Percentiles rank a stretch among this genome's conserved stretches.
Conservation (phyloP, 2,797 vertebrate species). For the Gymnopithys bicolor region DNA sequence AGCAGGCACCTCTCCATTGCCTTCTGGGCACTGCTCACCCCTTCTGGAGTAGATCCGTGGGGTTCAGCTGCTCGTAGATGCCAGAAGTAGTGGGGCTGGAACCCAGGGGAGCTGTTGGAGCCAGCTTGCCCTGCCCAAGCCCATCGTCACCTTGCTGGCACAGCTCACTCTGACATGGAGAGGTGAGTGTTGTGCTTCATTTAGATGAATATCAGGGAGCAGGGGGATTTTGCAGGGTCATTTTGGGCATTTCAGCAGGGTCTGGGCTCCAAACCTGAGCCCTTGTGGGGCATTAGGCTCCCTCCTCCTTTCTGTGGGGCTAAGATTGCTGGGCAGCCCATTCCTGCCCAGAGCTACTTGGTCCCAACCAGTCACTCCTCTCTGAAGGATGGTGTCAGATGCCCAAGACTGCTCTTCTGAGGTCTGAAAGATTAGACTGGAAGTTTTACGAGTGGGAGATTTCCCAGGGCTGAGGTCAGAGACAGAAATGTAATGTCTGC, state of each 20-base stretch:
- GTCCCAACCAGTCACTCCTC: not conserved
- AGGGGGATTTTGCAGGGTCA: not conserved
- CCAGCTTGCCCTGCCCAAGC: not conserved
- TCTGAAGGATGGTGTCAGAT: slow-evolving; percentile 36
- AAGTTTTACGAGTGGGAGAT: slow-evolving; percentile 51
- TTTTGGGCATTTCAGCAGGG: not conserved
- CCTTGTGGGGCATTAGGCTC: not conserved
- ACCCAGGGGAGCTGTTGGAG: not conserved
- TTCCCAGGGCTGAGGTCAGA: slow-evolving; percentile 58
- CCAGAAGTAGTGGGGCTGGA: not conserved
- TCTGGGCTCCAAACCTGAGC: not conserved
- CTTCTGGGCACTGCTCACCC: not conserved
- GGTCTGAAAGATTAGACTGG: slow-evolving; percentile 61
- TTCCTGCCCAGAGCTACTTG: not conserved
- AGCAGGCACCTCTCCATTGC: not conserved
- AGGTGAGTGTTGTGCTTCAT: not conserved
- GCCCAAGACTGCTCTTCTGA: slow-evolving; percentile 3
- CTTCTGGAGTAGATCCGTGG: not conserved
- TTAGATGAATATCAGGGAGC: not conserved
- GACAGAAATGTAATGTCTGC: slow-evolving; percentile 62
- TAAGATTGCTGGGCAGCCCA: not conserved
- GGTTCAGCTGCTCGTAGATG: not conserved
- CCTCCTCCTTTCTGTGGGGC: not conserved
- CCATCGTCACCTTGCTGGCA: not conserved
- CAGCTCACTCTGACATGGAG: not conserved